These are phyloP conservation scores for Climacteris rufus DNA, from an alignment of 2,113 vertebrate species.

Conservation along the genomic window DNA sequence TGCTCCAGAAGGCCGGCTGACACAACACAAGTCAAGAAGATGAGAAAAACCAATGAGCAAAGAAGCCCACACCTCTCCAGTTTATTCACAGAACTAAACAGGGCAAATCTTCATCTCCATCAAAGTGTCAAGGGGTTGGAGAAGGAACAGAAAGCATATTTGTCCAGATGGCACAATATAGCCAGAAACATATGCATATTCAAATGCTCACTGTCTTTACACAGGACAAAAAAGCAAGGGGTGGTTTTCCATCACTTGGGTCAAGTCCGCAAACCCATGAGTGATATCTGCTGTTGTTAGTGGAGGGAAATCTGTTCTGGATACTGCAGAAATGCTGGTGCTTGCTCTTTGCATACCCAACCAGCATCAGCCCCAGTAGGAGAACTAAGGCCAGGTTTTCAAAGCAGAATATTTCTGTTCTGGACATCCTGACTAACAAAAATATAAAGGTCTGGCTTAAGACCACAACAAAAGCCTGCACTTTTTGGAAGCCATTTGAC, in stretches of 20 bases:
- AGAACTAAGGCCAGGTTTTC: background rate
- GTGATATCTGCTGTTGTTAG: background rate
- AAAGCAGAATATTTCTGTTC: background rate
- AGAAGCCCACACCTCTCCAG: background rate
- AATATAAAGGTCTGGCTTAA: background rate
- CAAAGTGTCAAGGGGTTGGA: background rate
- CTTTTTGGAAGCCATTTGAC: background rate
- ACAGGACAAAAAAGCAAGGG: fast-evolving
- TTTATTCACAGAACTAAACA: background rate
- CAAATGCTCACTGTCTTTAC: background rate
- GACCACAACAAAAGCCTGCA: background rate
- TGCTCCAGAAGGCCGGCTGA: background rate
- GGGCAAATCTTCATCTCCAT: background rate
- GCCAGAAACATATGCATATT: background rate
- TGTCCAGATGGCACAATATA: background rate
- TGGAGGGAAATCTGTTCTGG: background rate
- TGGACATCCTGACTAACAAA: background rate
- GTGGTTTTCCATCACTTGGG: background rate
- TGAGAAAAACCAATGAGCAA: background rate
- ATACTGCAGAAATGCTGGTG: background rate
- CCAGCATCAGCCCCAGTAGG: background rate
- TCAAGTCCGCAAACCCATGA: background rate
- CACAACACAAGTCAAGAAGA: background rate
- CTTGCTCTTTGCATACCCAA: background rate
- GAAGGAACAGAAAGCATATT: background rate